Evolutionary conservation across 2,113 vertebrate species (phyloP).

Genomic region (Meriones unguiculatus): DNA sequence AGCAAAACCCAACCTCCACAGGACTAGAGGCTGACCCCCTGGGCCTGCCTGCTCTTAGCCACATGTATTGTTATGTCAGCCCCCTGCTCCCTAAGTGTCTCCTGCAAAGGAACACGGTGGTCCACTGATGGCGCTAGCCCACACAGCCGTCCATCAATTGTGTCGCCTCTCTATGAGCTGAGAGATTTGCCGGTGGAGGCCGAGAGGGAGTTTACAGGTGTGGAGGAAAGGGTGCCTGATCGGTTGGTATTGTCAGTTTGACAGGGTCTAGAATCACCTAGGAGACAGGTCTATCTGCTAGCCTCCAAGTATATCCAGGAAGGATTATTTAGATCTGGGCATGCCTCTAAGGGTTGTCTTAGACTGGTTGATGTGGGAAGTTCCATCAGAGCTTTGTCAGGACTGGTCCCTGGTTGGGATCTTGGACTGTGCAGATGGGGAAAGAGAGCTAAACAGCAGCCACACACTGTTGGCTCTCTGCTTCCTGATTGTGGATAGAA

Average conservation of each 20-base stretch:
- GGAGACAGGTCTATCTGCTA: not conserved
- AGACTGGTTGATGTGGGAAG: not conserved
- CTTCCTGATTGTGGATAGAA: not conserved
- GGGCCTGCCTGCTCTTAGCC: not conserved
- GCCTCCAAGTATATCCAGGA: not conserved
- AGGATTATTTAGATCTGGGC: not conserved
- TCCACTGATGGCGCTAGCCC: accelerated
- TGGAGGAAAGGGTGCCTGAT: not conserved
- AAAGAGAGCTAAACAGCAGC: not conserved
- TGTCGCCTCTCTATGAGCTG: not conserved
- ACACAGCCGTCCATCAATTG: accelerated
- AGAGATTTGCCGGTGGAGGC: not conserved
- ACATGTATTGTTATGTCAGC: not conserved
- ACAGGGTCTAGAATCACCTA: not conserved
- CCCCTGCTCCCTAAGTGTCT: not conserved
- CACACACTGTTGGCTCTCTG: too few relatives aligned
- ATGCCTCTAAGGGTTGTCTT: not conserved
- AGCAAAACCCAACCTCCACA: not conserved
- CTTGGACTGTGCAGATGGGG: not conserved
- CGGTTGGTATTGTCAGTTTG: not conserved
- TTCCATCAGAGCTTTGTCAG: too few relatives aligned
- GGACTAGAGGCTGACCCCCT: accelerated
- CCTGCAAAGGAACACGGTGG: not conserved
- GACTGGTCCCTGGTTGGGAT: not conserved
- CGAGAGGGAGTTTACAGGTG: not conserved